Base-by-base conservation (phyloP, 1,140 invertebrate genomes). In the Cydia pomonella region DNA sequence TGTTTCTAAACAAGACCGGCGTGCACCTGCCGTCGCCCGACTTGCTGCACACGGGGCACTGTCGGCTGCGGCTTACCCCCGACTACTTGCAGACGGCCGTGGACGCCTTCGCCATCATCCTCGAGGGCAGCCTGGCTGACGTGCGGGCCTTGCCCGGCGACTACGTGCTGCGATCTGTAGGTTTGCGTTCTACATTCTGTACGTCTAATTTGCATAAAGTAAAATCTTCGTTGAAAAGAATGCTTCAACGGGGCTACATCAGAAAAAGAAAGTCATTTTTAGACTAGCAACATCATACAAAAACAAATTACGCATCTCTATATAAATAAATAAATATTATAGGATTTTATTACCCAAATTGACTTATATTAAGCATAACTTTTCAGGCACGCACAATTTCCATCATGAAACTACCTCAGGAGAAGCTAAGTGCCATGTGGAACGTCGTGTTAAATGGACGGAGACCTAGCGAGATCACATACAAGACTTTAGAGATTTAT, bases 81-180 rank as follows among this genome's bases (percentile, higher is more conserved):
- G 91, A 92, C 72, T 84, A 83, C 38, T 89, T 92, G 91, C 91
- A 92, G 77, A 91, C 89, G 0, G 91, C 91, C 0, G 79, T 92
- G 7, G 80, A 92, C 23, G 91, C 91, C 0, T 91, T 92, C 74
- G 81, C 85, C 3, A 91, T 92, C 10, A 84, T 92, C 10, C 76
- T 87, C 1, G 73, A 84, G 0, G 88, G 91, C 10, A 76, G 73
- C 6, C 18, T 88, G 6, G 72, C 77, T 0, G 91, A 92, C 63
- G 78, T 92, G 2, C 13, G 78, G 29, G 74, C 79, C 29, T 71
- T 92, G 25, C 87, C 89, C 1, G 9, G 82, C 0, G 75, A 79
- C 41, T 92, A 92, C 53, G 85, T 92, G 0, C 59, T 92, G 16
- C 71, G 76, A 72, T 92, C 91, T 64, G 91, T 92, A 75, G 83